These are phyloP conservation scores for Epizoanthus ramosus DNA, from an alignment of 92 coral and sea anemone species.

Conservation along the genomic window DNA sequence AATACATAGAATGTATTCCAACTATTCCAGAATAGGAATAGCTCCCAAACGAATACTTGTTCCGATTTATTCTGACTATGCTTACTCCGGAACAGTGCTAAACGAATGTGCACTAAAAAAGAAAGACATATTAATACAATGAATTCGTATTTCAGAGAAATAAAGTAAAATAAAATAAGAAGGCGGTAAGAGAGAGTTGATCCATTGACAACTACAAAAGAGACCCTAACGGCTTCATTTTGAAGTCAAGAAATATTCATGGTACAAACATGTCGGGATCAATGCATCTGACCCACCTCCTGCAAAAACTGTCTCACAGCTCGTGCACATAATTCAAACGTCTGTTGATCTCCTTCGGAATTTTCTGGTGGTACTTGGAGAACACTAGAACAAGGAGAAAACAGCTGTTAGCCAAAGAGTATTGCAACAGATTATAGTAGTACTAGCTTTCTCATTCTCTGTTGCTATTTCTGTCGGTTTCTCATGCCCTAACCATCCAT, in stretches of 20 bases:
- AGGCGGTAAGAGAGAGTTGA: too few relatives aligned
- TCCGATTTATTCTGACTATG: too few relatives aligned
- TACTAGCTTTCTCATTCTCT: background rate
- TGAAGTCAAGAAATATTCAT: background rate
- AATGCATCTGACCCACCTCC: slow-evolving; percentile 55
- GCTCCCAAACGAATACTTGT: too few relatives aligned
- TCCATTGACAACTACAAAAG: background rate
- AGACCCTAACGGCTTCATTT: background rate
- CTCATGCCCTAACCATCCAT: too few relatives aligned
- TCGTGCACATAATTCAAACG: slow-evolving; percentile 54
- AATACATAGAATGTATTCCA: too few relatives aligned
- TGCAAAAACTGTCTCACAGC: slow-evolving; percentile 68
- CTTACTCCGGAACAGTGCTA: too few relatives aligned
- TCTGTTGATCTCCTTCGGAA: slow-evolving; percentile 48
- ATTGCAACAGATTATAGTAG: background rate
- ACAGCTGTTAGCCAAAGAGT: background rate
- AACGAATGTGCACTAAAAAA: too few relatives aligned
- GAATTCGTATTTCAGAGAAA: too few relatives aligned
- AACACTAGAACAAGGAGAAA: slow-evolving; percentile 50
- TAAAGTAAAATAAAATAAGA: too few relatives aligned
- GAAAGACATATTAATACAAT: too few relatives aligned
- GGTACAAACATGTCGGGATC: background rate
- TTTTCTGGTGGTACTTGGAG: slow-evolving; percentile 66
- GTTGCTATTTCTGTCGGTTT: too few relatives aligned
- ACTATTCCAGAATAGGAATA: too few relatives aligned